A percentile compares a stretch with the other conserved stretches of the same genome.
Conservation (phyloP, 2,888 invertebrate genomes). For the Cryptosula pallasiana region DNA sequence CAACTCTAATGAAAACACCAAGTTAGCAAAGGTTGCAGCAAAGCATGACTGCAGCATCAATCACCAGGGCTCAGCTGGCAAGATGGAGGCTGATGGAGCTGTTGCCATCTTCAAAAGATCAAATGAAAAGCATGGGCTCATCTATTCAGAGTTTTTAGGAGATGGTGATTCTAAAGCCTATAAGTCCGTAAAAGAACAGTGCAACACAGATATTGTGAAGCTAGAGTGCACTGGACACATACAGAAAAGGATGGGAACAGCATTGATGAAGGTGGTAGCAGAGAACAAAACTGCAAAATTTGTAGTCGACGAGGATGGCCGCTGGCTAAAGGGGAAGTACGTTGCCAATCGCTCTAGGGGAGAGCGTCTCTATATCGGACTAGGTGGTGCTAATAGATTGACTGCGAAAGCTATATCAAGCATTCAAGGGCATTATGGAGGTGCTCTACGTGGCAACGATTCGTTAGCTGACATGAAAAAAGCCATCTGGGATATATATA, state of each 20-base stretch:
- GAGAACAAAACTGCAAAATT: neutral
- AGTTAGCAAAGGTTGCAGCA: neutral
- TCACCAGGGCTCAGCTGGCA: neutral
- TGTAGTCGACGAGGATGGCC: neutral
- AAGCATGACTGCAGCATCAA: neutral
- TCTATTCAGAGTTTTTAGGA: neutral
- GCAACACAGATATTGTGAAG: neutral
- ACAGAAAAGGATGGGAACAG: neutral
- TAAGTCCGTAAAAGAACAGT: neutral
- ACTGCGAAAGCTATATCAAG: neutral
- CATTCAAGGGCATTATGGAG: neutral
- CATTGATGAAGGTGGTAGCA: neutral
- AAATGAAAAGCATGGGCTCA: neutral
- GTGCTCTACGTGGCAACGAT: neutral
- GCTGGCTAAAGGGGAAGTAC: neutral
- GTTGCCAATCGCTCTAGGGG: neutral
- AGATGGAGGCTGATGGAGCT: neutral
- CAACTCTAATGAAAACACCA: neutral
- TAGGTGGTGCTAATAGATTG: neutral
- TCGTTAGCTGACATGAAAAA: neutral
- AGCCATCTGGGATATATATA: neutral
- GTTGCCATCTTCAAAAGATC: neutral
- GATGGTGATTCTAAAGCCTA: neutral
- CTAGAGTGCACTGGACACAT: neutral
- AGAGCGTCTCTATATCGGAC: neutral